phyloP scores from a whole-genome alignment of 1,140 invertebrate species.

The Formica selysi region DNA sequence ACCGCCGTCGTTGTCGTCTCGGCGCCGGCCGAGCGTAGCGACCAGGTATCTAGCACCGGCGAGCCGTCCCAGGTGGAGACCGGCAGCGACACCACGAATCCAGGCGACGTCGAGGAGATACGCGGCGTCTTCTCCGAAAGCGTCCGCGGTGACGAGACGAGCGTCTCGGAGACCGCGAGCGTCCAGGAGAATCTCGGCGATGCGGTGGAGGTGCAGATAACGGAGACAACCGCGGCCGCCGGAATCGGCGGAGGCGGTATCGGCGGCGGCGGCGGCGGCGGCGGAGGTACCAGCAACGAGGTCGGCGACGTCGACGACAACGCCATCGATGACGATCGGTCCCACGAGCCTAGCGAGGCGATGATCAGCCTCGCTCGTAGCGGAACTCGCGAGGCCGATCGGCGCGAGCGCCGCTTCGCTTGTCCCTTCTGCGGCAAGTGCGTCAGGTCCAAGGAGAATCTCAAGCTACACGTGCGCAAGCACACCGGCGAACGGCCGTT shows the following conservation, averaged over 20 bases:
- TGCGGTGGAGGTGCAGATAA: slow-evolving; percentile 50
- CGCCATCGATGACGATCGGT: slow-evolving; percentile 72
- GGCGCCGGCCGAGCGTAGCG: slow-evolving; percentile 85
- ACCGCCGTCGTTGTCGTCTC: slow-evolving; percentile 76
- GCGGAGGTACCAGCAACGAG: slow-evolving; percentile 62
- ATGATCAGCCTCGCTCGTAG: slow-evolving; percentile 75
- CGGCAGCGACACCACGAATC: slow-evolving; percentile 79
- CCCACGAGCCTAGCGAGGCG: slow-evolving; percentile 65
- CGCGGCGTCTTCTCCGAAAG: slow-evolving; percentile 70
- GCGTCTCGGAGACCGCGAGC: slow-evolving; percentile 77
- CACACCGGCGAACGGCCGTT: slow-evolving; percentile 96
- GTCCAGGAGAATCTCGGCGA: slow-evolving; percentile 74
- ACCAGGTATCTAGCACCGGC: slow-evolving; percentile 91
- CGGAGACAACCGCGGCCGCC: slow-evolving; percentile 28
- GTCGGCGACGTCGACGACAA: slow-evolving; percentile 73
- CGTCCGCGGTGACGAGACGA: slow-evolving; percentile 71
- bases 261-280: slow-evolving; percentile 44
- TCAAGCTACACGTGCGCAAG: slow-evolving; percentile 95
- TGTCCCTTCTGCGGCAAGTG: slow-evolving; percentile 96
- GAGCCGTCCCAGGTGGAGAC: slow-evolving; percentile 88
- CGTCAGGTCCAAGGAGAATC: slow-evolving; percentile 94
- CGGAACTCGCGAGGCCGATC: slow-evolving; percentile 79
- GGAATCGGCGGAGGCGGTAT: background rate
- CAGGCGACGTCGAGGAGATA: slow-evolving; percentile 76
- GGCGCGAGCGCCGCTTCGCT: slow-evolving; percentile 89